phyloP scores from a whole-genome alignment of 2,797 vertebrate genomes.

The Lacerta agilis region DNA sequence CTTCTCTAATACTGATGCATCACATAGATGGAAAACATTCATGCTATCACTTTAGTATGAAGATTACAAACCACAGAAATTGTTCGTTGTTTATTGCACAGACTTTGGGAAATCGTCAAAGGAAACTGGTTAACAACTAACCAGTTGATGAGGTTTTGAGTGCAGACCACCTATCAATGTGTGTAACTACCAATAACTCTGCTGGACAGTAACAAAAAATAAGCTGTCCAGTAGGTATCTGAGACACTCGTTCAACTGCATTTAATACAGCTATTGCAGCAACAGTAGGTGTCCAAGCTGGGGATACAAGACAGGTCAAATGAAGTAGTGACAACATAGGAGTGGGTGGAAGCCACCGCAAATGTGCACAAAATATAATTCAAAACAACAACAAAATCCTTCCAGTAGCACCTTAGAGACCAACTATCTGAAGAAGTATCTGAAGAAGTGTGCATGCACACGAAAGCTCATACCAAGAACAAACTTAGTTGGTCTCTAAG shows the following conservation, averaged over 20 bases:
- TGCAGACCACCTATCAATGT: neutral
- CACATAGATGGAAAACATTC: neutral
- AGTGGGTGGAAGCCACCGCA: no score
- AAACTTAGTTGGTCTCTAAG: no score
- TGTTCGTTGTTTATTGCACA: neutral
- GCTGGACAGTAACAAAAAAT: neutral
- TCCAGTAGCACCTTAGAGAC: no score
- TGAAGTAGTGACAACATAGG: neutral
- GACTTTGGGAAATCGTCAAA: neutral
- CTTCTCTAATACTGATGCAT: conserved; percentile 17
- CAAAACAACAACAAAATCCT: no score
- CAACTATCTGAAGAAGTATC: no score
- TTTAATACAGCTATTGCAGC: neutral
- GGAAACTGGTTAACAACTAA: neutral
- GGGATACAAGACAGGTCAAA: neutral
- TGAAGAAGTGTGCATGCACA: no score
- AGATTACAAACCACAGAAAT: neutral
- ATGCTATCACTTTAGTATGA: neutral
- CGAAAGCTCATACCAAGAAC: no score
- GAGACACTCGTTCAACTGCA: neutral
- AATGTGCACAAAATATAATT: neutral
- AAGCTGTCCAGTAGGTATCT: neutral
- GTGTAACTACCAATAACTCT: neutral
- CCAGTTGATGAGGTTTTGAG: neutral
- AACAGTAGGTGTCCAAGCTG: neutral